Evolutionary conservation across 2,113 vertebrate genomes (phyloP).

Genomic region (Trogon surrucura): DNA sequence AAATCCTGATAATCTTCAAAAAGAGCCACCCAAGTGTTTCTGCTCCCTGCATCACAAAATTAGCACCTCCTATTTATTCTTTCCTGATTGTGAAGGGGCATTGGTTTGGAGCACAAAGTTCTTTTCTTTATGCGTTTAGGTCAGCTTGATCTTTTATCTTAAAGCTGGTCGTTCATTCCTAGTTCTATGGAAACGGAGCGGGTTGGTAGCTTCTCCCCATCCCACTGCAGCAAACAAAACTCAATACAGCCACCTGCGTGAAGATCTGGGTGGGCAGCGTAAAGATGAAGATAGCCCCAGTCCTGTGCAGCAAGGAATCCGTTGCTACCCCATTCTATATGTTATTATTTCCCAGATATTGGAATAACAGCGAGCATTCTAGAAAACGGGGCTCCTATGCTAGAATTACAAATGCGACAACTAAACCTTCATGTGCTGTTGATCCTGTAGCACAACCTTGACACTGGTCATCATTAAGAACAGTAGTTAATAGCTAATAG

Average conservation of each 20-base stretch:
- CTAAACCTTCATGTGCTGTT: accelerated
- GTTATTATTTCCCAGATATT: background rate
- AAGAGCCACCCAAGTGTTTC: background rate
- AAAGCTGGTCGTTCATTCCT: background rate
- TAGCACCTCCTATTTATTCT: background rate
- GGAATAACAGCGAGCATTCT: background rate
- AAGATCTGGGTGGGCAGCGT: accelerated
- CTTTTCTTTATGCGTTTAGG: background rate
- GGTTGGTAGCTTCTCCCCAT: background rate
- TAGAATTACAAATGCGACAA: background rate
- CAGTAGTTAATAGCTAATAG: slow-evolving; percentile 52
- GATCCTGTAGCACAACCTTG: background rate
- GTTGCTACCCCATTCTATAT: accelerated
- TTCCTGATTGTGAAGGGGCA: background rate
- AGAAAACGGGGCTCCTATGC: background rate
- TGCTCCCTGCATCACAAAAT: background rate
- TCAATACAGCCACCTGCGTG: too few relatives aligned
- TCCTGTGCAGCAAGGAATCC: background rate
- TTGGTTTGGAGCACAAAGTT: background rate
- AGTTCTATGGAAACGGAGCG: background rate
- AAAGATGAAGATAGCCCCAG: background rate
- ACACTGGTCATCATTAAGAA: background rate
- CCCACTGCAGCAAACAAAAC: background rate
- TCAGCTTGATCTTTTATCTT: background rate
- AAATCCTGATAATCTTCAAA: background rate